Base-by-base conservation (phyloP, 2,797 vertebrate species). In the Australoheros facetus region DNA sequence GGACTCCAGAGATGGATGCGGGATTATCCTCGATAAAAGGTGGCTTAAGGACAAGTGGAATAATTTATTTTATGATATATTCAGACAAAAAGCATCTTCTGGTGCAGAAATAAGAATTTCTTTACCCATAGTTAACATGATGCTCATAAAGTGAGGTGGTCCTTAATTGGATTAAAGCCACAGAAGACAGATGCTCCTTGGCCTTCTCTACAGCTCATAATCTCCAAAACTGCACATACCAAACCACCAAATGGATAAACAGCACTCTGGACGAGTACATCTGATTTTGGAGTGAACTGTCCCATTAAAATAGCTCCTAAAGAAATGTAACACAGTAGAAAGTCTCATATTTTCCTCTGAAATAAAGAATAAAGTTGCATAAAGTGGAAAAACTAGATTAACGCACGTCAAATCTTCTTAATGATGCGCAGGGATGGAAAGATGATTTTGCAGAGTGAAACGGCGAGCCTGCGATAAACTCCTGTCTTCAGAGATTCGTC, bases 401-500 rank as follows among this genome's bases (percentile, higher is more conserved):
- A 69, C 17, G 39, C 1, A 1, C 32, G 0, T 57, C 30, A n/a
- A 57, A 72, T 23, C 58, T 12, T n/a, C 32, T 56, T 37, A 37
- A 21, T 51, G 14, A 58, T 77, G 21, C 58, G 56, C 30, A 1
- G 14, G 28, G 9, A 48, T 17, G 16, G 71, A 53, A 11, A 26
- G 13, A 56, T 16, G 19, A 57, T 59, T 69, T 72, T 23, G 58
- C 37, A n/a, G 53, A 57, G 45, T 3, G 32, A 56, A 80, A 37
- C 75, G 2, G 73, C 37, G 11, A 51, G 11, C 26, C n/a, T 10
- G 56, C 53, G 5, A 54, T 62, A 9, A 51, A 80, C 21, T 79
- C 58, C 19, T 28, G 34, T 78, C 69, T 71, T 73, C 26, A 9
- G 16, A 71, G 37, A 77, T 80, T 79, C 56, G 34, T 82, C 82